Evolutionary conservation across 2,888 invertebrate genomes (phyloP), one percentile per base, ranked within the genome.

Genomic region (Osmoderma eremita): DNA sequence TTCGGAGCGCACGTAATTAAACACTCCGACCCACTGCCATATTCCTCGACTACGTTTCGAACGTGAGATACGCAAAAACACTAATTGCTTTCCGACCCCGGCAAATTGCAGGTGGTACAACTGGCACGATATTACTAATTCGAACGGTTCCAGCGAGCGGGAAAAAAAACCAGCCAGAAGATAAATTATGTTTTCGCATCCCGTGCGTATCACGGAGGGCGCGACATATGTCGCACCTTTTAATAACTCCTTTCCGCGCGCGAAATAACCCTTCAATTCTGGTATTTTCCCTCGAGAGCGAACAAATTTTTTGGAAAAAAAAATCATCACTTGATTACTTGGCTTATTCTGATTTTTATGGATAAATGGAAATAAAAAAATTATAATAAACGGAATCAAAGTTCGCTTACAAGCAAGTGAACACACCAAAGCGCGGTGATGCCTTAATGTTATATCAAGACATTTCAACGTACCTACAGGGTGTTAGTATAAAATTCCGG

Each of bases 91-190:
- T 80, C 77, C 80, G 79, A 78, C 80, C 76, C 74, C 72, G 75
- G 79, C 81, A 80, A 80, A 81, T 80, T 80, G 80, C 81, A 81
- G 81, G 81, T 81, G 81, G 79, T 80, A 79, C 80, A 78, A 78
- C 80, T 80, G 80, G 45, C 73, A 72, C 73, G 74, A 73, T 74
- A 74, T 75, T 75, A 75, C 74, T 73, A 75, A 75, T 75, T 75
- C 71, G 71, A 54, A 66, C 67, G 66, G 39, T 66, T 22, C 58
- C 15, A n/a, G n/a, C 50, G 24, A 12, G 4, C 24, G n/a, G 50
- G 70, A 70, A 71, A 72, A 74, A 74, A 73, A 53, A 38, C 53
- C 38, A 17, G 53, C 38, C 1, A 15, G 56, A 67, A 70, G 50
- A 67, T 69, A 71, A 71, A 63, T 67, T 69, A 71, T 69, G 63